Percentiles rank a stretch among this genome's conserved stretches.
phyloP scores from a whole-genome alignment of 2,888 invertebrate species.

The Myopa tessellatipennis region DNA sequence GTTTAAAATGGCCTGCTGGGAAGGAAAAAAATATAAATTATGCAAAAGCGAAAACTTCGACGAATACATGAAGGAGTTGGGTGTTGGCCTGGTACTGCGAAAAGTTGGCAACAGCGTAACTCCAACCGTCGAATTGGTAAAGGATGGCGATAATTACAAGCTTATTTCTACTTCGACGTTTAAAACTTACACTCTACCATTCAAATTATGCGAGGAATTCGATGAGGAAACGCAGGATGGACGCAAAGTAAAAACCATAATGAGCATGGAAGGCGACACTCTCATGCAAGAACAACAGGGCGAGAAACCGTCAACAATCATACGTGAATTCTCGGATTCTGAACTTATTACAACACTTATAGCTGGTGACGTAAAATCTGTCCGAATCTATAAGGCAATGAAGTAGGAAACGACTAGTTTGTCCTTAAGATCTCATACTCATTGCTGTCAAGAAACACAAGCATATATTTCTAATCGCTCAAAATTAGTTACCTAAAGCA shows the following conservation, averaged over 20 bases:
- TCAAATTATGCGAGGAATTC: slow-evolving; percentile 88
- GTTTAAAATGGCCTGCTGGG: slow-evolving; percentile 59
- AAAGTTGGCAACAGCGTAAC: slow-evolving; percentile 87
- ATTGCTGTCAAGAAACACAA: not conserved
- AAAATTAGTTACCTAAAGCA: not conserved
- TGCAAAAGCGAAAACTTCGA: slow-evolving; percentile 83
- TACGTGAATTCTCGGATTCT: slow-evolving; percentile 80
- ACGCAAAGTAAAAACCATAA: slow-evolving; percentile 76
- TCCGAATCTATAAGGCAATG: slow-evolving; percentile 78
- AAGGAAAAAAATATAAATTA: slow-evolving; percentile 85
- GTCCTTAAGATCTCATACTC: not conserved
- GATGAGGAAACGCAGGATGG: slow-evolving; percentile 93
- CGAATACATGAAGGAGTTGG: slow-evolving; percentile 88
- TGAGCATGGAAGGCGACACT: slow-evolving; percentile 82
- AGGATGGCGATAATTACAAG: slow-evolving; percentile 80
- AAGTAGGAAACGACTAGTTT: slow-evolving; percentile 59
- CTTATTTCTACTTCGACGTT: slow-evolving; percentile 89
- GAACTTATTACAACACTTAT: slow-evolving; percentile 79
- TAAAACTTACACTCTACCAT: slow-evolving; percentile 85
- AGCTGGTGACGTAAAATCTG: slow-evolving; percentile 78
- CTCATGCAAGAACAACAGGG: slow-evolving; percentile 86
- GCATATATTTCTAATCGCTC: not conserved
- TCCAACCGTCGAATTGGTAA: slow-evolving; percentile 83
- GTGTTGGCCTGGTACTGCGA: slow-evolving; percentile 87
- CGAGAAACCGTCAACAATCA: slow-evolving; percentile 75